phyloP scores from a whole-genome alignment of 2,113 vertebrate genomes.

The Noturus placidus region DNA sequence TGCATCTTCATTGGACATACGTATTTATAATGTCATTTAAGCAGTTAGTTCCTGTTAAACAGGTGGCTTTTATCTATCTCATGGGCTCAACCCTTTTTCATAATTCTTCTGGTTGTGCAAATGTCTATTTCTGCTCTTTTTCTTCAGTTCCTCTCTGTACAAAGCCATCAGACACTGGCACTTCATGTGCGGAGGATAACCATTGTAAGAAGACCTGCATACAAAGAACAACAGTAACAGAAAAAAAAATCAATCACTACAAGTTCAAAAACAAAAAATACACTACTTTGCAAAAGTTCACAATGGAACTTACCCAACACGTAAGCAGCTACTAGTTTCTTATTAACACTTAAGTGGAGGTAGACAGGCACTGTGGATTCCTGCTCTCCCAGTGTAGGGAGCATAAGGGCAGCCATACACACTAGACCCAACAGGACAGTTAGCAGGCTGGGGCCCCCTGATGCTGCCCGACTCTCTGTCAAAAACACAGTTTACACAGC shows the following conservation, averaged over 20 bases:
- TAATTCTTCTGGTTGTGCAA: conserved; percentile 37
- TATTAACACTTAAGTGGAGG: conserved; percentile 99
- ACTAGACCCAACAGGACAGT: conserved; percentile 92
- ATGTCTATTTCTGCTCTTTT: conserved; percentile 38
- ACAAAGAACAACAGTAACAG: conserved; percentile 10
- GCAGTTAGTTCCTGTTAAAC: conserved; percentile 42
- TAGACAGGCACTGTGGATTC: conserved; percentile 98
- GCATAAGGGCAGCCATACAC: conserved; percentile 93
- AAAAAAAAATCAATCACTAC: background rate
- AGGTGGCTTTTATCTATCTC: conserved; percentile 11
- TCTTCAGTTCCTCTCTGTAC: conserved; percentile 28
- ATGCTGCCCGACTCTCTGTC: conserved; percentile 83
- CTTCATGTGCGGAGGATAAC: conserved; percentile 85
- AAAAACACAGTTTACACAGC: background rate
- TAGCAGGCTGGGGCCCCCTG: conserved; percentile 92
- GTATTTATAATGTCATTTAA: conserved; percentile 33
- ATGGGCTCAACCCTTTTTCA: conserved; percentile 24
- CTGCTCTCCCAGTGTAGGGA: conserved; percentile 93
- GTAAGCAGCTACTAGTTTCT: conserved; percentile 99
- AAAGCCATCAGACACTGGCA: conserved; percentile 21
- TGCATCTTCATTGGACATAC: conserved; percentile 35
- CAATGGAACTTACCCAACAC: conserved; percentile 84
- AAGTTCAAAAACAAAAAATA: background rate
- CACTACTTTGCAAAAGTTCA: background rate
- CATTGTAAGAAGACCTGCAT: conserved; percentile 97